phyloP scores from a whole-genome alignment of 2,797 vertebrate species.

The Orestias chungarensis region DNA sequence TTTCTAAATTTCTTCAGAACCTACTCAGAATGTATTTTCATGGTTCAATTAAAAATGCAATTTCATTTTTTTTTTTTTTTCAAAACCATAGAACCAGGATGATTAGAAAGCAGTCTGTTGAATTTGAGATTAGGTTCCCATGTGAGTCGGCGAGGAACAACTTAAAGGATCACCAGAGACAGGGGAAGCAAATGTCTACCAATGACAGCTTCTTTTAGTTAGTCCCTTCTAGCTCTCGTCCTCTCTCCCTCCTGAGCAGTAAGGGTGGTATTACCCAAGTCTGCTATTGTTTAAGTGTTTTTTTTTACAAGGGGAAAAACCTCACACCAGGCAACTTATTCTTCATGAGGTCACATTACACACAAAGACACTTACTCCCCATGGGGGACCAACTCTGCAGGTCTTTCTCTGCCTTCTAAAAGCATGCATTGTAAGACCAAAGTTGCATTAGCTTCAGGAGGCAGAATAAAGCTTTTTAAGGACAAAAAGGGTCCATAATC shows the following conservation, averaged over 20 bases:
- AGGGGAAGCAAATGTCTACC: slow-evolving; percentile 13
- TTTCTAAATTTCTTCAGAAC: slow-evolving; percentile 63
- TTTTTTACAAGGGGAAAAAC: slow-evolving; percentile 30
- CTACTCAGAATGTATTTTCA: slow-evolving; percentile 57
- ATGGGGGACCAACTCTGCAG: slow-evolving; percentile 10
- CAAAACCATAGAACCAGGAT: slow-evolving; percentile 68
- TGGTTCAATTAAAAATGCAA: slow-evolving; percentile 63
- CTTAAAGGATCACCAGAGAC: slow-evolving; percentile 27
- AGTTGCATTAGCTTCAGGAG: slow-evolving; percentile 20
- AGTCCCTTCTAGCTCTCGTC: slow-evolving; percentile 20
- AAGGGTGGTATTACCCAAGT: slow-evolving; percentile 54
- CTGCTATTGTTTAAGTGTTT: slow-evolving; percentile 48
- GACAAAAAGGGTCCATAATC: neutral
- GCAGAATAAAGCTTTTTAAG: slow-evolving; percentile 30
- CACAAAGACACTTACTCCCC: slow-evolving; percentile 53
- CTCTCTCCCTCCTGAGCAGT: slow-evolving; percentile 20
- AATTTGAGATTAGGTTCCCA: slow-evolving; percentile 64
- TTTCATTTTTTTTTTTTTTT: slow-evolving; percentile 68
- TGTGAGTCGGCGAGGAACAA: slow-evolving; percentile 47
- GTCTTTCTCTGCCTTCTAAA: slow-evolving; percentile 41
- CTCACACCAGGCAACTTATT: slow-evolving; percentile 60
- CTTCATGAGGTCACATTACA: slow-evolving; percentile 66
- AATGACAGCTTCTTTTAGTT: slow-evolving; percentile 23
- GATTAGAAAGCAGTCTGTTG: slow-evolving; percentile 66
- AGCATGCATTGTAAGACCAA: slow-evolving; percentile 18